These are phyloP conservation scores for Holothuria scabra DNA, from an alignment of 53 echinoderm and acorn worm genomes.

Conservation along the genomic window DNA sequence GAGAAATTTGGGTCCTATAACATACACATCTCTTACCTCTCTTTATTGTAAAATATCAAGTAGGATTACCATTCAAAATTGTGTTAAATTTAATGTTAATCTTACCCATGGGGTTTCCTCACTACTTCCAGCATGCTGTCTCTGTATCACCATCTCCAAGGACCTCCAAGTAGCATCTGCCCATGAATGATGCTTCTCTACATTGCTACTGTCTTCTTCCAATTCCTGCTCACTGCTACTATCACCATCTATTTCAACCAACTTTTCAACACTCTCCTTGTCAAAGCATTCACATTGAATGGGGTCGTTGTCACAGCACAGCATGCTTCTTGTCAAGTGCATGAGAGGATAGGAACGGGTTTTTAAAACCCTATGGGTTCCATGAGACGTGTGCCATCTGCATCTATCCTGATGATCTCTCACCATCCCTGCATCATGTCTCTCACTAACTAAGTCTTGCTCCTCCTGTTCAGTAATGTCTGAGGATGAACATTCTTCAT, in stretches of 20 bases:
- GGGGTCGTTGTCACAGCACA: slow-evolving; percentile 14
- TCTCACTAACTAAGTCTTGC: no score
- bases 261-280: slow-evolving; percentile 18
- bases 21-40: no score
- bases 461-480: background rate
- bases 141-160: slow-evolving; percentile 14
- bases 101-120: no score
- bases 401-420: no score
- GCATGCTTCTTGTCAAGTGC: background rate
- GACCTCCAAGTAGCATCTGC: slow-evolving; percentile 36
- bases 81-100: no score
- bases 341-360: slow-evolving; percentile 5
- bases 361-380: background rate
- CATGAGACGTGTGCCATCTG: no score
- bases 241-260: background rate
- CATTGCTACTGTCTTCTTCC: background rate
- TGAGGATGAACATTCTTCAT: slow-evolving; percentile 5
- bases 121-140: background rate
- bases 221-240: background rate
- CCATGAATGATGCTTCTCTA: slow-evolving; percentile 25
- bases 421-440: no score
- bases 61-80: no score
- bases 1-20: no score
- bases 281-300: slow-evolving; percentile 17
- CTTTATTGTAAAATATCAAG: no score